Base-by-base conservation (phyloP, 2,797 vertebrate genomes). In the Serranus cabrilla region DNA sequence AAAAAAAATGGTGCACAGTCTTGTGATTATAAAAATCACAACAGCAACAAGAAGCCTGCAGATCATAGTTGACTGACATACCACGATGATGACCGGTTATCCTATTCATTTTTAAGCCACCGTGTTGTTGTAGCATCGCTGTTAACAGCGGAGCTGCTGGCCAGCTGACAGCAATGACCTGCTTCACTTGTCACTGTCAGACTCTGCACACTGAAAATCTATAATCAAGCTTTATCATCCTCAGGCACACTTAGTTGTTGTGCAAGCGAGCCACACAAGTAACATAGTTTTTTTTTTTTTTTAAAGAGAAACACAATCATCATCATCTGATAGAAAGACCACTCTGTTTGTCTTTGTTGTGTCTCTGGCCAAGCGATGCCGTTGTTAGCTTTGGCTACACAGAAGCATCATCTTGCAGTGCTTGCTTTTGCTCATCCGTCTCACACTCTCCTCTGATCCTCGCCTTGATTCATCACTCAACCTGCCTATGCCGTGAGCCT, bases 401-500 rank as follows among this genome's bases (percentile, higher is more conserved):
- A 58, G 74, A 71, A 56, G 60, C 40, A 42, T n/a, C 67, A 62
- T 78, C 73, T 78, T 85, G 77, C 58, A 74, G 72, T 23, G 59
- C 74, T 80, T 74, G 64, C 69, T 73, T 71, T 73, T 64, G 63
- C 72, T 86, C 78, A 60, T 75, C 69, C 42, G 34, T 61, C 69
- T 79, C 81, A 76, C 45, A 17, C 76, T 40, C 62, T 23, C 47
- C 75, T 91, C 80, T 86, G 83, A 89, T 90, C 82, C 71, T 82
- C 23, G 58, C 76, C 86, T 81, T 78, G 84, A 88, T 88, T 91
- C 82, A 86, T 91, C 87, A 75, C 85, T 89, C 80, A 57, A 31
- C 56, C 62, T 18, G 54, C 78, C 78, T 76, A 71, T 78, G 81
- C 84, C 77, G 81, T 62, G 79, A 80, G 83, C 72, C 73, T 79